Conservation (phyloP, 2,797 vertebrate genomes). For the Ctenochaetus hawaiiensis region DNA sequence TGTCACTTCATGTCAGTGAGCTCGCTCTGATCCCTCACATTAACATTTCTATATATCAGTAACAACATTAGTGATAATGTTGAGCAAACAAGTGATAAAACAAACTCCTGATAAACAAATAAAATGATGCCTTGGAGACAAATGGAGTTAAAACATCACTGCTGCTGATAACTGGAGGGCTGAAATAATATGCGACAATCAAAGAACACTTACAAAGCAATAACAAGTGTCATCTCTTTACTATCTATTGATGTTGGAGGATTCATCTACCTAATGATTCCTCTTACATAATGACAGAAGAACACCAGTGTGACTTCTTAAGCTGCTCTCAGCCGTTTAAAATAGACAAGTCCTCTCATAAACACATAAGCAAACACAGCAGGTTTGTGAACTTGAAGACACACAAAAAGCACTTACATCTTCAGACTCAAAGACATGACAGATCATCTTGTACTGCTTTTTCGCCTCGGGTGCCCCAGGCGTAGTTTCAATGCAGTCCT, state of each 20-base stretch:
- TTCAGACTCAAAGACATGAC: constrained; percentile 98
- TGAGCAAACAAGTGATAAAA: not conserved
- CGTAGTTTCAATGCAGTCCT: constrained; percentile 99
- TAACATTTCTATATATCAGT: constrained; percentile 9
- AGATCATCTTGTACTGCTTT: constrained; percentile 99
- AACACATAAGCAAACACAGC: constrained; percentile 16
- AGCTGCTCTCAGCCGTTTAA: not conserved
- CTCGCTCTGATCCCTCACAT: not conserved
- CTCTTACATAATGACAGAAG: constrained; percentile 19
- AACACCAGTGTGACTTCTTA: constrained; percentile 14
- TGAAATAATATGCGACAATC: constrained; percentile 2
- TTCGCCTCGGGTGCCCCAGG: constrained; percentile 94
- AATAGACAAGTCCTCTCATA: not conserved
- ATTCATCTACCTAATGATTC: constrained; percentile 18
- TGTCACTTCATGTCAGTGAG: constrained; percentile 35
- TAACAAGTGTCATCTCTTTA: not conserved
- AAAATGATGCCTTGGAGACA: not conserved
- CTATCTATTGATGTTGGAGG: constrained; percentile 15
- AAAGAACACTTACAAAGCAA: constrained; percentile 5
- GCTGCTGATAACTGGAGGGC: not conserved
- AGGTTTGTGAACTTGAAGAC: constrained; percentile 8
- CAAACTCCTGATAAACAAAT: not conserved
- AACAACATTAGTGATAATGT: constrained; percentile 1
- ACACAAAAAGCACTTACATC: constrained; percentile 89
- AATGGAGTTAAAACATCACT: constrained; percentile 8